Percentiles rank a stretch among this genome's conserved stretches.
These are phyloP conservation scores for Carduelis carduelis DNA, from an alignment of 2,797 vertebrate genomes.

Conservation along the genomic window DNA sequence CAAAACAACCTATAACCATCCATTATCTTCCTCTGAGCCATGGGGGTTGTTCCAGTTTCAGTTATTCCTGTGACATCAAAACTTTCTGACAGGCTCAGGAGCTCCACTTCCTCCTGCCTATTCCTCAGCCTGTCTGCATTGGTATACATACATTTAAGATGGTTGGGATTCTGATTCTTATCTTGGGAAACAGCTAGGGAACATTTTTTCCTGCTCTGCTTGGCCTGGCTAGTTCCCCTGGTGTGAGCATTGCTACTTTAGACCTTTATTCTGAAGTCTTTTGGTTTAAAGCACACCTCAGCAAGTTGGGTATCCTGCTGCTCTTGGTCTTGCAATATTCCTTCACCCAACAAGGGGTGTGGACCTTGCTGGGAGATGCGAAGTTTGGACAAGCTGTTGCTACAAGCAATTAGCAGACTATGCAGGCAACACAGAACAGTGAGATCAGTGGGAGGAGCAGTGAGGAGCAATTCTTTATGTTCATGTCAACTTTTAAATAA, in stretches of 20 bases:
- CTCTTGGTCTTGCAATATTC: constrained; percentile 7
- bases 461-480: constrained; percentile 88
- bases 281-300: not conserved
- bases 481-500: not conserved
- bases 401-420: constrained; percentile 80
- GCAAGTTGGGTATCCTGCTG: not conserved
- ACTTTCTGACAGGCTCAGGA: not conserved
- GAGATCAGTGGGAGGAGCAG: constrained; percentile 84
- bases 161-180: not conserved
- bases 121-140: not conserved
- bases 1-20: not conserved
- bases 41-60: not conserved
- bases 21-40: not conserved
- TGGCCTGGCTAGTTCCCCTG: not conserved
- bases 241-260: rapidly evolving
- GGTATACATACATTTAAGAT: not conserved
- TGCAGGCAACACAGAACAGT: constrained; percentile 58
- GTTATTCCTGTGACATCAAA: not conserved
- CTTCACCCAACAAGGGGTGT: constrained; percentile 82
- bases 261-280: not conserved
- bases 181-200: not conserved
- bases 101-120: not conserved
- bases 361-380: constrained; percentile 79
- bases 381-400: constrained; percentile 84
- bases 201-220: not conserved